These are phyloP conservation scores for Epizoanthus ramosus DNA, from an alignment of 92 coral and sea anemone genomes.

Conservation along the genomic window DNA sequence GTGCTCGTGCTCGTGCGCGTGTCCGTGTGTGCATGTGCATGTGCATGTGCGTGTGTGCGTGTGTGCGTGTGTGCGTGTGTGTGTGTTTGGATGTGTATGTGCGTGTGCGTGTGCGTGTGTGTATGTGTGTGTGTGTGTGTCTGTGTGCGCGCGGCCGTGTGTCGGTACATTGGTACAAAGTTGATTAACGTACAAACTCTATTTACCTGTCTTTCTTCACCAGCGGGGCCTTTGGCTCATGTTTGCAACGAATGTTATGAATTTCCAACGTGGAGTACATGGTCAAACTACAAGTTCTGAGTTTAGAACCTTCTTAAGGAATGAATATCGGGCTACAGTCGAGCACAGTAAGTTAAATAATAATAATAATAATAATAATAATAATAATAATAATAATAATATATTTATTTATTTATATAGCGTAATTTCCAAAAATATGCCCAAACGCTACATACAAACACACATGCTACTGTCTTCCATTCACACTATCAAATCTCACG, in stretches of 20 bases:
- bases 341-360: slow-evolving; percentile 86
- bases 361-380: too few relatives aligned
- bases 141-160: too few relatives aligned
- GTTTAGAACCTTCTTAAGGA: slow-evolving; percentile 70
- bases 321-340: slow-evolving; percentile 71
- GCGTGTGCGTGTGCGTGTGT: not conserved
- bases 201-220: not conserved
- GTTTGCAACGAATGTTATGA: slow-evolving; percentile 84
- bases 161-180: too few relatives aligned
- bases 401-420: too few relatives aligned
- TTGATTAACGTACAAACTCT: not conserved
- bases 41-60: not conserved
- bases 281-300: slow-evolving; percentile 41
- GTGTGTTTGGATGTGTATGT: not conserved
- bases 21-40: not conserved
- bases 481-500: not conserved
- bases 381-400: too few relatives aligned
- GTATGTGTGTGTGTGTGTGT: not conserved
- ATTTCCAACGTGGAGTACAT: slow-evolving; percentile 86
- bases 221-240: slow-evolving; percentile 97
- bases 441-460: too few relatives aligned
- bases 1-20: not conserved
- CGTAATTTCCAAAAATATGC: too few relatives aligned
- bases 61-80: not conserved
- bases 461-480: not conserved